Evolutionary conservation across 2,113 vertebrate genomes (phyloP).

Genomic region (Vulpes lagopus): DNA sequence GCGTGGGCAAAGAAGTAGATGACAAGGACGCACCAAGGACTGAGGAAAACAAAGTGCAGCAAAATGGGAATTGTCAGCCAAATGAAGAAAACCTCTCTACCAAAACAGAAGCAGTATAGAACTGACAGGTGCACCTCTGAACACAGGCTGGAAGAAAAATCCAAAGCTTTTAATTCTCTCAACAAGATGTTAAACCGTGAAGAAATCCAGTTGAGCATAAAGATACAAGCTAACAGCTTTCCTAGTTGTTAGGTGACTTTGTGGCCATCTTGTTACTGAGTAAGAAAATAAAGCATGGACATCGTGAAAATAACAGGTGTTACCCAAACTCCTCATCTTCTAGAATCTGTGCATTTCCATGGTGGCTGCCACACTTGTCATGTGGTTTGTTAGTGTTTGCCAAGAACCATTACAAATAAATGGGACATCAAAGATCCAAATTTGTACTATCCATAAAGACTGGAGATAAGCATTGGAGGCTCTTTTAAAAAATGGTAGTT

Average conservation of each 20-base stretch:
- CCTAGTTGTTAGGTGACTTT: constrained; percentile 81
- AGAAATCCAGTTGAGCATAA: constrained; percentile 74
- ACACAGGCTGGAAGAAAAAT: constrained; percentile 78
- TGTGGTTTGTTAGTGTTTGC: constrained; percentile 85
- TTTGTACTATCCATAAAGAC: constrained; percentile 79
- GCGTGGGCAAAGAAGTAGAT: constrained; percentile 87
- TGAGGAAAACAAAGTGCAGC: constrained; percentile 87
- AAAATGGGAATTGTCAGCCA: constrained; percentile 93
- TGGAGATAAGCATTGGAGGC: constrained; percentile 81
- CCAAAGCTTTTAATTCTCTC: constrained; percentile 85
- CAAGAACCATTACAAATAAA: constrained; percentile 83
- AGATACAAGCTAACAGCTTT: constrained; percentile 78
- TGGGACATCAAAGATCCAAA: constrained; percentile 80
- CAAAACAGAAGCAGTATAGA: constrained; percentile 86
- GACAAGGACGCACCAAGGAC: constrained; percentile 85
- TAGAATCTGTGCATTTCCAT: constrained; percentile 84
- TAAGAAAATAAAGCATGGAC: constrained; percentile 79
- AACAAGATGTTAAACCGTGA: constrained; percentile 83
- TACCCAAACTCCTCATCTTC: constrained; percentile 80
- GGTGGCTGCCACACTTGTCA: constrained; percentile 83
- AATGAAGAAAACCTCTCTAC: constrained; percentile 86
- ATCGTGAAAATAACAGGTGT: constrained; percentile 81
- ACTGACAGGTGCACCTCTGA: constrained; percentile 34
- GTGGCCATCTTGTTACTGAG: constrained; percentile 83
- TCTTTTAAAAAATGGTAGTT: constrained; percentile 85